Evolutionary conservation across 2,888 invertebrate genomes (phyloP), one percentile per base, ranked within the genome.

Genomic region (Drosophila nr. perissopoda): DNA sequence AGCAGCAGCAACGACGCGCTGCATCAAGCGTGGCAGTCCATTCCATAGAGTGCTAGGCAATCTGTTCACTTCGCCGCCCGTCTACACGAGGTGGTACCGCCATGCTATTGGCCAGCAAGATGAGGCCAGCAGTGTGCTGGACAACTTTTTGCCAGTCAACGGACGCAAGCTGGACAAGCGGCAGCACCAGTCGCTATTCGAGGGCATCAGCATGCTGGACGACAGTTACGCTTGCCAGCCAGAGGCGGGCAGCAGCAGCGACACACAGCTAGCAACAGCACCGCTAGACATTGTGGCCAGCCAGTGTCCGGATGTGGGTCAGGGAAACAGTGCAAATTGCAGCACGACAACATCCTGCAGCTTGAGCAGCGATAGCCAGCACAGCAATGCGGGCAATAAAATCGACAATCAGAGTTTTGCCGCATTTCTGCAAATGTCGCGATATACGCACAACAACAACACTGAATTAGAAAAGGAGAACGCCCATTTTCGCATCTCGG

Each of bases 391-490:
- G 2, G 46, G 59, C 40, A 62, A 79, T 13, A 83, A 83, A 21
- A 54, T 83, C 46, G 82, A 89, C 54, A 82, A 96, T 1, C 96
- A 97, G 93, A 96, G 95, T 81, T 93, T 97, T 49, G 95, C 95
- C 8, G 95, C 95, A 54, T 97, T 96, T 91, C 92, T 97, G 36
- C 95, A 96, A 4, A 96, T 96, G 27, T 95, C 95, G 56, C 95
- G 96, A 79, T 96, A 96, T 89, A 94, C 95, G 36, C 94, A 95
- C 72, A 94, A 95, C 71, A 94, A 95, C 27, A 96, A 96, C 88
- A 97, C 96, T 0, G 96, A 97, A 88, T 93, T 97, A 68, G 97
- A 97, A 88, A 93, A 97, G 89, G 97, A 97, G 93, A 97, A 97
- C 93, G 97, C 97, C 0, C 97, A 97, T 93, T 97, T 97, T 92